phyloP scores from a whole-genome alignment of 2,797 vertebrate species.

The Cheirogaleus major region DNA sequence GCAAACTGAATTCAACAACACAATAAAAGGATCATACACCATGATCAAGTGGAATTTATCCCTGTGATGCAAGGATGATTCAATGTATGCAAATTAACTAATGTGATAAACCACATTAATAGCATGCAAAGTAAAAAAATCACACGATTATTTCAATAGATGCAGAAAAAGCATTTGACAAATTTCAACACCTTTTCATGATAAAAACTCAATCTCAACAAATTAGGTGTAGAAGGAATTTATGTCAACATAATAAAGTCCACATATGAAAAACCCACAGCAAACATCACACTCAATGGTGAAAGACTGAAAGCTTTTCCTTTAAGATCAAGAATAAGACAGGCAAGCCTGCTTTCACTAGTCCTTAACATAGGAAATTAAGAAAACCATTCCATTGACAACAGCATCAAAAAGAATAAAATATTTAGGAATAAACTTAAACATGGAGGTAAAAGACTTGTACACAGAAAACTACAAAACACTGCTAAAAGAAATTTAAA shows the following conservation, averaged over 20 bases:
- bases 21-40: background rate
- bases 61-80: background rate
- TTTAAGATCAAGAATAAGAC: background rate
- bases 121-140: background rate
- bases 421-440: background rate
- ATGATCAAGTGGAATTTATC: background rate
- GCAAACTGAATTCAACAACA: background rate
- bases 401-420: no score
- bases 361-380: no score
- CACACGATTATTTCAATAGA: background rate
- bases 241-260: background rate
- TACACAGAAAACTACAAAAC: background rate
- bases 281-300: background rate
- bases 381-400: no score
- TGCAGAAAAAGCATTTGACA: background rate
- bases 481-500: background rate
- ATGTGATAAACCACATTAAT: background rate
- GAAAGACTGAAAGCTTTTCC: background rate
- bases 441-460: background rate
- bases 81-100: background rate
- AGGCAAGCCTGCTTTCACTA: background rate
- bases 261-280: background rate
- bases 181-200: background rate
- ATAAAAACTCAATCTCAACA: background rate
- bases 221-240: background rate